Evolutionary conservation across 2,113 vertebrate genomes (phyloP).

Genomic region (Daubentonia madagascariensis): DNA sequence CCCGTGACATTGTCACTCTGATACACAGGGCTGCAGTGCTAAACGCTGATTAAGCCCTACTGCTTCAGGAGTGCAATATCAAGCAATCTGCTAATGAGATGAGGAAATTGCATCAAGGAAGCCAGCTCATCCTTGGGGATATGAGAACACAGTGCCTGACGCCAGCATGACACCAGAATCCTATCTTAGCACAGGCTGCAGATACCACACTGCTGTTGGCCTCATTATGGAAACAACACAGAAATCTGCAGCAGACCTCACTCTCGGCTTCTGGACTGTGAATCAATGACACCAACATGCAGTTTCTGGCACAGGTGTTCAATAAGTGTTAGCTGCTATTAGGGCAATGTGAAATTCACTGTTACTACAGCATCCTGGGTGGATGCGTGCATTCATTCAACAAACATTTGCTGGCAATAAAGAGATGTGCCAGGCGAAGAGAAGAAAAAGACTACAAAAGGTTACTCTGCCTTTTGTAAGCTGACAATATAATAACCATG

Average conservation of each 20-base stretch:
- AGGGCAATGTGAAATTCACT: not conserved
- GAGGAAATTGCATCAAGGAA: slow-evolving; percentile 3
- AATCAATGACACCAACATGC: not conserved
- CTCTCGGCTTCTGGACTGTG: not conserved
- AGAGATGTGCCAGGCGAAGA: not conserved
- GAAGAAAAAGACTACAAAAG: not conserved
- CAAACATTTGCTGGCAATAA: not conserved
- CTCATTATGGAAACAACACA: not conserved
- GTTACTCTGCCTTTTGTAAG: not conserved
- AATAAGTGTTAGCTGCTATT: not conserved
- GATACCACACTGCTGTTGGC: not conserved
- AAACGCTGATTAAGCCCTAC: not conserved
- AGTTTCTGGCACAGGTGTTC: not conserved
- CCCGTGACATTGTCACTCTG: accelerated
- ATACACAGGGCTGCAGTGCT: not conserved
- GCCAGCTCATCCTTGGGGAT: not conserved
- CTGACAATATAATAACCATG: not conserved
- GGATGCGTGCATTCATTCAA: not conserved
- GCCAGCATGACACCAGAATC: not conserved
- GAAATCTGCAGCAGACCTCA: not conserved
- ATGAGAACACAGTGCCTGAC: not conserved
- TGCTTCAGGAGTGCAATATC: not conserved
- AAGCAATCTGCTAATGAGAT: not conserved
- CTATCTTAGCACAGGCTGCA: not conserved
- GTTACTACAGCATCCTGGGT: not conserved